These are phyloP conservation scores for Apogon hyalosoma DNA, from an alignment of 2,797 vertebrate species.

Conservation along the genomic window DNA sequence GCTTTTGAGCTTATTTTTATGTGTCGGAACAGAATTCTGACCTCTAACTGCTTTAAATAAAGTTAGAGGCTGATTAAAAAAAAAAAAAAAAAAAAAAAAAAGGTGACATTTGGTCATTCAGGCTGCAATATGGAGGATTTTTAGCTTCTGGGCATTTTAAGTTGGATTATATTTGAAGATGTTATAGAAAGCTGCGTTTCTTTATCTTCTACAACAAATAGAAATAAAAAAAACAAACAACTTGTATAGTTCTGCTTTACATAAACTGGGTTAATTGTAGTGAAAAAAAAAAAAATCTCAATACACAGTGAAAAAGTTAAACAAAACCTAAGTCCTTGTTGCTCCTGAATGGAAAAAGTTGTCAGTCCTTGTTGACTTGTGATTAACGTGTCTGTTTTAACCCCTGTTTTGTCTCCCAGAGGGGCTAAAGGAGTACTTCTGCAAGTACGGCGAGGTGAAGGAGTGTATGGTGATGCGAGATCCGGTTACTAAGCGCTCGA, in stretches of 20 bases:
- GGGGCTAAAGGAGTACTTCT: constrained; percentile 98
- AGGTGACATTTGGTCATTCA: too few relatives aligned
- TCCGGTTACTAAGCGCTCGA: constrained; percentile 99
- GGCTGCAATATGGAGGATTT: too few relatives aligned
- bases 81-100: too few relatives aligned
- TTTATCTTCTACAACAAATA: too few relatives aligned
- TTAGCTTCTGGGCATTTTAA: too few relatives aligned
- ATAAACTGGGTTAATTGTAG: too few relatives aligned
- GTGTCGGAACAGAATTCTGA: too few relatives aligned
- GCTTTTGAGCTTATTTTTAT: constrained; percentile 6
- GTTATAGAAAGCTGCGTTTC: too few relatives aligned
- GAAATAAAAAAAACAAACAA: too few relatives aligned
- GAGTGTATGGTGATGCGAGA: constrained; percentile 99
- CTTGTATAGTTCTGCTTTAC: too few relatives aligned
- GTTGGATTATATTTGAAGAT: too few relatives aligned
- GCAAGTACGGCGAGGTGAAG: constrained; percentile 99
- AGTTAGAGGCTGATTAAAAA: background rate
- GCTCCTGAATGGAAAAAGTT: background rate
- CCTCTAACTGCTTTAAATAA: background rate
- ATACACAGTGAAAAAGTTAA: constrained; percentile 16
- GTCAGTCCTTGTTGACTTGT: background rate
- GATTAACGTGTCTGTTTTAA: background rate
- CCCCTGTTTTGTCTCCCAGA: constrained; percentile 81
- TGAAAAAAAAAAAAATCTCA: constrained; percentile 28
- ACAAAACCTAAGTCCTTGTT: background rate